Base-by-base conservation (phyloP, 1,140 invertebrate species). In the Oryzaephilus surinamensis region DNA sequence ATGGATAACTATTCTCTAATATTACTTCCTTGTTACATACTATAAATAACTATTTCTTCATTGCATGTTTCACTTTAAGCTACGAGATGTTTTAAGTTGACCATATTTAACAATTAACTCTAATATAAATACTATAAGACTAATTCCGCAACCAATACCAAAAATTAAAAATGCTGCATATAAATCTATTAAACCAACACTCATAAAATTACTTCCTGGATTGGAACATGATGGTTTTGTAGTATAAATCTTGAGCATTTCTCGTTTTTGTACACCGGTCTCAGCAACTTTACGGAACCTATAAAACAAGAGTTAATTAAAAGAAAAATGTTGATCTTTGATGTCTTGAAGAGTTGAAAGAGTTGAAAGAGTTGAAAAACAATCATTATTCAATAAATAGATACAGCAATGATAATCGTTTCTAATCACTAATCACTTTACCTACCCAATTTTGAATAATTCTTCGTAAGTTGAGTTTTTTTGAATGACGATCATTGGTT, bases 391-490 rank as follows among this genome's bases (percentile, higher is more conserved):
- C n/a, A n/a, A n/a, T n/a, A n/a, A n/a, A n/a, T n/a, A n/a, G n/a
- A n/a, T n/a, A n/a, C n/a, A n/a, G n/a, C n/a, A n/a, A n/a, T n/a
- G n/a, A n/a, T n/a, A n/a, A n/a, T n/a, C n/a, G n/a, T n/a, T 20
- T 16, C 6, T 15, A 17, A 36, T 36, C 16, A 27, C 10, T 20
- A 16, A 27, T 26, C 15, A 16, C 11, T 3, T 24, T 2, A 38
- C 32, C 19, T 60, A 76, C 73, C 71, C 66, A 49, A 70, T 65
- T 58, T 69, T 72, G 10, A 75, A 62, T 32, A 75, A 62, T 49
- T 77, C 73, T 39, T 62, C 62, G 36, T 69, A 76, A 1, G 70
- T 65, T 0, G 72, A 71, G 36, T 70, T 58, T 41, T 65, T 69
- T 38, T 62, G 61, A 0, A 74, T 62, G 2, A 66, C 65, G 15